phyloP scores from a whole-genome alignment of 2,113 vertebrate species.

The Burhinus bistriatus region DNA sequence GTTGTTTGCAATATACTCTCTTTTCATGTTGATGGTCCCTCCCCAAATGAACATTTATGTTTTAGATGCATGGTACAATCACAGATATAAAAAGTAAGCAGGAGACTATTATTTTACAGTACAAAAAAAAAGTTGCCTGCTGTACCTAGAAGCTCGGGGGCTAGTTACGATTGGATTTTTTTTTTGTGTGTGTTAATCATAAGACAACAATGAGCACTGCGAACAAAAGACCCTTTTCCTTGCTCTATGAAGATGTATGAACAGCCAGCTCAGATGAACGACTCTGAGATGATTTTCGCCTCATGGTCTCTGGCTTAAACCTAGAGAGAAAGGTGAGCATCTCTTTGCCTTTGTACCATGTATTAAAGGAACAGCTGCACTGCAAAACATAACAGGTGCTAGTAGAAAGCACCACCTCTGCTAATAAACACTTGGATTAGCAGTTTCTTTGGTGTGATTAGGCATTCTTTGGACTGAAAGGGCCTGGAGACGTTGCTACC shows the following conservation, averaged over 20 bases:
- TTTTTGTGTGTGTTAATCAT: not conserved
- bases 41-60: slow-evolving; percentile 29
- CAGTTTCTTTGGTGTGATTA: not conserved
- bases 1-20: not conserved
- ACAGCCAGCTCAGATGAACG: not conserved
- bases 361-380: not conserved
- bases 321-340: not conserved
- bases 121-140: not conserved
- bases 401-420: not conserved
- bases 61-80: not conserved
- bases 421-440: not conserved
- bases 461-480: not conserved
- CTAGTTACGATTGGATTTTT: not conserved
- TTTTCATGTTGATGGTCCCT: slow-evolving; percentile 21
- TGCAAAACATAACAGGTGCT: not conserved
- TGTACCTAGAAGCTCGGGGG: not conserved
- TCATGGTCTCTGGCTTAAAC: not conserved
- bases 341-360: not conserved
- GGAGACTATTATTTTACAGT: not conserved
- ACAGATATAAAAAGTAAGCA: slow-evolving; percentile 17
- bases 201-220: not conserved
- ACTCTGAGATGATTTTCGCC: not conserved
- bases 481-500: not conserved
- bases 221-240: not conserved
- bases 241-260: not conserved